A percentile compares a stretch with the other conserved stretches of the same genome.
phyloP scores from a whole-genome alignment of 2,113 vertebrate genomes.

The Anoplopoma fimbria region DNA sequence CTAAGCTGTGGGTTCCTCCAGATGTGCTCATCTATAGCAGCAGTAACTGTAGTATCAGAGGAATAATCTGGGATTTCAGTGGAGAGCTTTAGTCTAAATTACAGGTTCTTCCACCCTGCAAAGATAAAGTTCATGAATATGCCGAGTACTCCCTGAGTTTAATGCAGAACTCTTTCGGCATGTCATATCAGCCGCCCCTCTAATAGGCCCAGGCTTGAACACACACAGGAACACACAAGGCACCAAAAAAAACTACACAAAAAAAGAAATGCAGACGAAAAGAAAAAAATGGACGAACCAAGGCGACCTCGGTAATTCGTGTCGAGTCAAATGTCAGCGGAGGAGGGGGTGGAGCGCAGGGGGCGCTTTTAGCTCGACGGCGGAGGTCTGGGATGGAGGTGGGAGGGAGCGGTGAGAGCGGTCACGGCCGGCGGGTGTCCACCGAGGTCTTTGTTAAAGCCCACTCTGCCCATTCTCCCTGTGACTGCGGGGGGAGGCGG shows the following conservation, averaged over 20 bases:
- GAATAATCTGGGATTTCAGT: background rate
- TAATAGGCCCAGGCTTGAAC: background rate
- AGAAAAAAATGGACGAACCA: too few relatives aligned
- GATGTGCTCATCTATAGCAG: background rate
- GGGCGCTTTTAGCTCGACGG: slow-evolving; percentile 60
- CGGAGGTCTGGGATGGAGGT: slow-evolving; percentile 59
- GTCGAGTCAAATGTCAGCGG: slow-evolving; percentile 75
- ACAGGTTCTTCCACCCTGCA: background rate
- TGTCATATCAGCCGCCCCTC: slow-evolving; percentile 25
- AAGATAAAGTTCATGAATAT: background rate
- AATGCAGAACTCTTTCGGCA: slow-evolving; percentile 1
- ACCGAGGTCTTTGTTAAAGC: slow-evolving; percentile 76
- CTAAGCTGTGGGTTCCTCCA: background rate
- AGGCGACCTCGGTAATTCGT: slow-evolving; percentile 57
- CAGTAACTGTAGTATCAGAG: too few relatives aligned
- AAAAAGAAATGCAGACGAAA: background rate
- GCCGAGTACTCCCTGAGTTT: background rate
- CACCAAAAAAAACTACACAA: slow-evolving; percentile 2
- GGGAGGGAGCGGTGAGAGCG: slow-evolving; percentile 51
- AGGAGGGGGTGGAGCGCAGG: background rate
- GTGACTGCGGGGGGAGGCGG: slow-evolving; percentile 42
- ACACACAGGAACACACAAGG: background rate
- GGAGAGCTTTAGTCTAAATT: slow-evolving; percentile 7
- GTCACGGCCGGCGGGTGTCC: slow-evolving; percentile 60
- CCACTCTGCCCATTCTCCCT: slow-evolving; percentile 70